phyloP scores from a whole-genome alignment of 2,113 vertebrate species.

The Gymnogyps californianus region DNA sequence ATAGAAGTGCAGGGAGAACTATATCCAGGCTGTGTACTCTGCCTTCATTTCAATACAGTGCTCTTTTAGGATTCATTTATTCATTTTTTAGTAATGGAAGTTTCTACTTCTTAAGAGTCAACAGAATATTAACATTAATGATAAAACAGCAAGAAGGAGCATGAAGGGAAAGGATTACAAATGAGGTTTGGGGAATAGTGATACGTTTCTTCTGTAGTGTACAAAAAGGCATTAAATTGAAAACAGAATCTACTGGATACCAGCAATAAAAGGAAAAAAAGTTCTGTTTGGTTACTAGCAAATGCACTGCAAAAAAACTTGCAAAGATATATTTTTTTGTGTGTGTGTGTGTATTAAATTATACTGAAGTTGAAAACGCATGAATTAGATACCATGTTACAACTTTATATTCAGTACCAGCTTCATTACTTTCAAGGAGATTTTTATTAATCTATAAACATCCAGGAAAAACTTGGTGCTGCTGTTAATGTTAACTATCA shows the following conservation, averaged over 20 bases:
- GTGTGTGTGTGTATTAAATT: neutral
- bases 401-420: neutral
- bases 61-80: slow-evolving; percentile 65
- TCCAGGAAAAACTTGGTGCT: neutral
- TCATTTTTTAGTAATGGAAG: slow-evolving; percentile 46
- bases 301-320: neutral
- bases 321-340: neutral
- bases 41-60: neutral
- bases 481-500: neutral
- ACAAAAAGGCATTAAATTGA: neutral
- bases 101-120: slow-evolving; percentile 29
- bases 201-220: slow-evolving; percentile 6
- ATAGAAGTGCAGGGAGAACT: neutral
- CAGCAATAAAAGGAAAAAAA: neutral
- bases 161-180: slow-evolving; percentile 37
- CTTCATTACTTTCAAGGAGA: neutral
- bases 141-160: slow-evolving; percentile 39
- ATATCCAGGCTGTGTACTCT: neutral
- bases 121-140: slow-evolving; percentile 61
- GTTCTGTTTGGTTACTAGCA: neutral
- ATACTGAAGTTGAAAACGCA: neutral
- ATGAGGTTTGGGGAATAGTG: slow-evolving; percentile 22
- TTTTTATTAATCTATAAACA: neutral
- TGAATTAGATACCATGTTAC: neutral
- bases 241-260: neutral